These are phyloP conservation scores for Stercorarius parasiticus DNA, from an alignment of 2,113 vertebrate species.

Conservation along the genomic window DNA sequence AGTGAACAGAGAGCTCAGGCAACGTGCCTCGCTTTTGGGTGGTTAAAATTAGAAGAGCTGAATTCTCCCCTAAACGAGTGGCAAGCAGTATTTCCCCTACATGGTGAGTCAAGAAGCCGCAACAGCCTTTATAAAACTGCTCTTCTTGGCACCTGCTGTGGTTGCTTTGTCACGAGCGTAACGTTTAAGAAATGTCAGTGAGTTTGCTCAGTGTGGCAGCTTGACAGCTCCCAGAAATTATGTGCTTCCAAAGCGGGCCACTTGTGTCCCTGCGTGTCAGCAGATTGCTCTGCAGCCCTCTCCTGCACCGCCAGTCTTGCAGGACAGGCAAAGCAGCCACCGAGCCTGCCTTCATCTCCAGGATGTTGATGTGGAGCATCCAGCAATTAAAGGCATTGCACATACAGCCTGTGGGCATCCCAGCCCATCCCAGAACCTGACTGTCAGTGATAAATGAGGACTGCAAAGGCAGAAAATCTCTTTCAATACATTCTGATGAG, in stretches of 20 bases:
- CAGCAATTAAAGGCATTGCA: not conserved
- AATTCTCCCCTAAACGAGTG: not conserved
- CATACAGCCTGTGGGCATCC: not conserved
- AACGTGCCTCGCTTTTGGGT: not conserved
- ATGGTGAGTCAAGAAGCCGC: not conserved
- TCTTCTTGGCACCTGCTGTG: not conserved
- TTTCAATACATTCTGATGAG: not conserved
- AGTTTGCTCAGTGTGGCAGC: not conserved
- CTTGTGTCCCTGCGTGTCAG: fast-evolving
- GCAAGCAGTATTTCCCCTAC: not conserved
- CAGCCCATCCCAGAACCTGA: not conserved
- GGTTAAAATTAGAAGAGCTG: not conserved
- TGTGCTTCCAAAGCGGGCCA: not conserved
- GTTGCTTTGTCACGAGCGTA: not conserved
- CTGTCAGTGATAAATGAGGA: not conserved
- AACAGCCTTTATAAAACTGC: not conserved
- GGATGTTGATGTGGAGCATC: not conserved
- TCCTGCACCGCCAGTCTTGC: fast-evolving
- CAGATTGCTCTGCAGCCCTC: not conserved
- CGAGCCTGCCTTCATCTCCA: not conserved
- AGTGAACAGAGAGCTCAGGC: not conserved
- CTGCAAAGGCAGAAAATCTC: not conserved
- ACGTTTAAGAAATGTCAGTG: not conserved
- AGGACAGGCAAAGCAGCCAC: not conserved
- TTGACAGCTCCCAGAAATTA: not conserved